Evolutionary conservation across 2,113 vertebrate genomes (phyloP).

Genomic region (Mixornis gularis): DNA sequence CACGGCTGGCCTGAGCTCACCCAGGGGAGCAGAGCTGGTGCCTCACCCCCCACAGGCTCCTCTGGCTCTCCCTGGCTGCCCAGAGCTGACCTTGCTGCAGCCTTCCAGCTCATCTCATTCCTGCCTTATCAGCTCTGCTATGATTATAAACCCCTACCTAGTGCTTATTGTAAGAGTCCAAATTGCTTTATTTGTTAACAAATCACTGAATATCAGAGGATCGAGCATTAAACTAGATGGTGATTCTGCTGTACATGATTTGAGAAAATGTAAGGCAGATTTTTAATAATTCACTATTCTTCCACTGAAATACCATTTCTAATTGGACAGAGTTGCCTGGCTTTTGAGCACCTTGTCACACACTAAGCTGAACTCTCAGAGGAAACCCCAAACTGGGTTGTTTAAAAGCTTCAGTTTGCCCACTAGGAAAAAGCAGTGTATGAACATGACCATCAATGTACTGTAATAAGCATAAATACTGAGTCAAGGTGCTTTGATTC

Average conservation of each 20-base stretch:
- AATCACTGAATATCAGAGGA: neutral
- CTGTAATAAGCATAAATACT: neutral
- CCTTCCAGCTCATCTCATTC: neutral
- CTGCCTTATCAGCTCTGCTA: neutral
- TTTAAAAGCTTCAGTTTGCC: neutral
- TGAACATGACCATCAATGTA: neutral
- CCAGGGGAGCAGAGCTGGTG: fast-evolving
- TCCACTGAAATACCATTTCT: neutral
- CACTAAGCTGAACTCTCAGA: neutral
- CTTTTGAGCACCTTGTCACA: neutral
- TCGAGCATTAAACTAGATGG: neutral
- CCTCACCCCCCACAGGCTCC: neutral
- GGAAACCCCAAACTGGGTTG: neutral
- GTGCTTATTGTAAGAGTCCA: neutral
- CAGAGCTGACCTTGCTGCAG: neutral
- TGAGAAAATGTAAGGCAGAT: neutral
- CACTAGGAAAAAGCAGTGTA: neutral
- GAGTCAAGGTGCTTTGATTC: neutral
- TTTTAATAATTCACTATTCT: neutral
- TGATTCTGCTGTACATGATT: neutral
- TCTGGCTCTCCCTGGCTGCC: neutral
- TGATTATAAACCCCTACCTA: neutral
- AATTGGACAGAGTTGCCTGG: neutral
- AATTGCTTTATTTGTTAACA: neutral
- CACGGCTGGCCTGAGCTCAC: neutral